Percentiles rank a stretch among this genome's conserved stretches.
Conservation (phyloP, 1,140 invertebrate species). For the Drosophila sp. region DNA sequence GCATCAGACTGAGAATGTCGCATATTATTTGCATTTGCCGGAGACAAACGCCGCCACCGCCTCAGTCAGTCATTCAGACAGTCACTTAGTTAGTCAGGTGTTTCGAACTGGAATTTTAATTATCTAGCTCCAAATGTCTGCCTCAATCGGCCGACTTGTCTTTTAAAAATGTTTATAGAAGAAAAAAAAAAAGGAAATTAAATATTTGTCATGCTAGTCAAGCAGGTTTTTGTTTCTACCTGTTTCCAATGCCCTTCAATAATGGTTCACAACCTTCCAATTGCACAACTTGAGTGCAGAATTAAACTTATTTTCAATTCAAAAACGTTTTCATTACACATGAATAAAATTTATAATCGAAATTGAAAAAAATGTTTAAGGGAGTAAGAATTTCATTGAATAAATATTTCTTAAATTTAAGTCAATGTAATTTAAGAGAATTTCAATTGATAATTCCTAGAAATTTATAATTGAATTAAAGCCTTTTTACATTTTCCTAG, state of each 20-base stretch:
- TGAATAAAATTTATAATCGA: no score
- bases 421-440: no score
- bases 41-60: slow-evolving; percentile 20
- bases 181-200: slow-evolving; percentile 1
- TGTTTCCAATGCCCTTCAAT: slow-evolving; percentile 5
- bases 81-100: slow-evolving; percentile 51
- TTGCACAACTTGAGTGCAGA: neutral
- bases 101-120: slow-evolving; percentile 69
- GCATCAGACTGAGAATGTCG: slow-evolving; percentile 10
- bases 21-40: slow-evolving; percentile 50
- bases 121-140: slow-evolving; percentile 48
- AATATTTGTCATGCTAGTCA: slow-evolving; percentile 15
- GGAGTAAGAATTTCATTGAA: no score
- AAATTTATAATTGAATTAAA: no score
- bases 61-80: no score
- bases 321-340: no score
- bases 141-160: slow-evolving; percentile 64
- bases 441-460: no score
- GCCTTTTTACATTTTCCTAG: no score
- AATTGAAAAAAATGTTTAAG: no score
- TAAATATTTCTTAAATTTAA: no score
- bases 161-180: slow-evolving; percentile 32
- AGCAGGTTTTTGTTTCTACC: slow-evolving; percentile 21
- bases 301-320: neutral
- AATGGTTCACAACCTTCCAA: neutral